phyloP scores from a whole-genome alignment of 2,797 vertebrate genomes.

The Catamblyrhynchus diadema region DNA sequence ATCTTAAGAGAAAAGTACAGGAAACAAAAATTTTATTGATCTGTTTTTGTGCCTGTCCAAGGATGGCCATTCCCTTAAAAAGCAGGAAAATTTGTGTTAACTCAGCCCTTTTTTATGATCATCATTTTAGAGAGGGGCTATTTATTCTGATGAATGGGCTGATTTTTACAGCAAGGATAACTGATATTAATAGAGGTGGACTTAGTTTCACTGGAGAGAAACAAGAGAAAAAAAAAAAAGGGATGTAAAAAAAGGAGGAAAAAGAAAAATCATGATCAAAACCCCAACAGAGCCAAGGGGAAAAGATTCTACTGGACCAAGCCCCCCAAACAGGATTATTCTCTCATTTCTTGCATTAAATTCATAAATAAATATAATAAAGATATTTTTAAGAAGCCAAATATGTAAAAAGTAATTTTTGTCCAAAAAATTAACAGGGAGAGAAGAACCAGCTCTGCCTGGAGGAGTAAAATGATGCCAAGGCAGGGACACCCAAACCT shows the following conservation, averaged over 20 bases:
- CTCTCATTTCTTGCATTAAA: not conserved
- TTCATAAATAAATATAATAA: not conserved
- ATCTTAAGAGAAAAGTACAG: not conserved
- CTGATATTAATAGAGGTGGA: not conserved
- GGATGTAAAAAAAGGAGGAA: too few relatives aligned
- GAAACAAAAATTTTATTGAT: not conserved
- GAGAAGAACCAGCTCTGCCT: not conserved
- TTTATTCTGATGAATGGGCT: not conserved
- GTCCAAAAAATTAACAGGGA: not conserved
- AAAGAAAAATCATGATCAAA: not conserved
- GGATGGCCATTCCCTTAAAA: not conserved
- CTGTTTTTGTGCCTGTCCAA: not conserved
- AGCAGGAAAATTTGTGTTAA: not conserved
- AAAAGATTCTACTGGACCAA: not conserved
- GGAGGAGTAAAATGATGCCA: not conserved
- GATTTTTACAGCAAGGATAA: not conserved
- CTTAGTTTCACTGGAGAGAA: not conserved
- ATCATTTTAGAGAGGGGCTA: not conserved
- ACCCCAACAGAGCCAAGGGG: not conserved
- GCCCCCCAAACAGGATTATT: not conserved
- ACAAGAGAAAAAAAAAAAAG: not conserved
- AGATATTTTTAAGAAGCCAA: not conserved
- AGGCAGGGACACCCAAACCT: rapidly evolving
- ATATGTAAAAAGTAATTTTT: rapidly evolving
- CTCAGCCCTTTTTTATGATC: not conserved